These are phyloP conservation scores for Leptopilina drosophilae DNA, from an alignment of 2,888 invertebrate genomes.

Conservation along the genomic window DNA sequence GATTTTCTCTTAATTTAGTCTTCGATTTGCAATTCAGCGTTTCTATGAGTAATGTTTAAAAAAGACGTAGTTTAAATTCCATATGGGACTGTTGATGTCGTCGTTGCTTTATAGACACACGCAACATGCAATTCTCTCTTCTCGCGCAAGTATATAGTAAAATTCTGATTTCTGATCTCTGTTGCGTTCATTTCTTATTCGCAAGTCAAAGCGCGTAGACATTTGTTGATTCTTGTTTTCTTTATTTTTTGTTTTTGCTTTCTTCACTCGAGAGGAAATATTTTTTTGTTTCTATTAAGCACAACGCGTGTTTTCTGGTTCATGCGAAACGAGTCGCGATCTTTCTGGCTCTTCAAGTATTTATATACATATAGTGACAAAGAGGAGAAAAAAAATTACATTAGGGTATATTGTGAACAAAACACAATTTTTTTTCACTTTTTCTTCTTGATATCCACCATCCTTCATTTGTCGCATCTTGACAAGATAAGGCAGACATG, in stretches of 20 bases:
- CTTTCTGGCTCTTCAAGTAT: neutral
- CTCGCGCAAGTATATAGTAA: neutral
- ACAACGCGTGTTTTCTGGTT: too few species aligned
- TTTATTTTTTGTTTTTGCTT: neutral
- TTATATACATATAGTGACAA: neutral
- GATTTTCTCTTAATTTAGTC: neutral
- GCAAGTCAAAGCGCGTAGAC: constrained; percentile 46
- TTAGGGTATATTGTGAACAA: constrained; percentile 14
- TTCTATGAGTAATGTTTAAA: constrained; percentile 7
- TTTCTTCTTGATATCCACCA: constrained; percentile 13
- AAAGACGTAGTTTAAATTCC: constrained; percentile 27
- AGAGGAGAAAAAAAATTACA: neutral
- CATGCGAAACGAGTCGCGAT: neutral
- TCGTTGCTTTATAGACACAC: neutral
- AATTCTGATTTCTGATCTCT: neutral
- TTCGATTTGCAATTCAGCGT: neutral
- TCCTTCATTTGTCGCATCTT: constrained; percentile 29
- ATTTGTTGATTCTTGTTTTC: constrained; percentile 7
- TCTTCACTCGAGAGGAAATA: neutral
- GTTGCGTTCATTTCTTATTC: constrained; percentile 47
- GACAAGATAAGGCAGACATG: constrained; percentile 59
- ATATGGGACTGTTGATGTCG: neutral
- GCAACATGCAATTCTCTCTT: constrained; percentile 32
- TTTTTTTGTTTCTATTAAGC: too few species aligned
- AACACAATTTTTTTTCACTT: neutral